Base-by-base conservation (phyloP, 2,797 vertebrate genomes). In the Forpus xanthops region DNA sequence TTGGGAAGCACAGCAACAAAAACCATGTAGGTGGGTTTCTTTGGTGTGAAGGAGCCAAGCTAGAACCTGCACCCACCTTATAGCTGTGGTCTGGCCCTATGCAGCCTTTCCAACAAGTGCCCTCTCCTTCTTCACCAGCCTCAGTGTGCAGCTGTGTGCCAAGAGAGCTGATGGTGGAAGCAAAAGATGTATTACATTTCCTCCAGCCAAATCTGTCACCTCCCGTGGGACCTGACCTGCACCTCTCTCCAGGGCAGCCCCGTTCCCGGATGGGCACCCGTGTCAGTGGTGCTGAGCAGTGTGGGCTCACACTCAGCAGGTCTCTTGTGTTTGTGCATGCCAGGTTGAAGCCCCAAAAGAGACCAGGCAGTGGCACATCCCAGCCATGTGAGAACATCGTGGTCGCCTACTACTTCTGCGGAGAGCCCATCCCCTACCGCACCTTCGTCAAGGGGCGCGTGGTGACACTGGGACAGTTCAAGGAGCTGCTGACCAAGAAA, bases 401-500 rank as follows among this genome's bases (percentile, higher is more conserved):
- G 0, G 99, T 99, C 70, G 99, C 99, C 0, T 99, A 99, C 90
- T 99, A 99, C 97, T 99, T 99, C 98, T 99, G 99, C 0, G 99
- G 99, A 49, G 99, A 99, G 94, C 99, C 99, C 17, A 99, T 99
- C 84, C 99, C 99, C 3, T 99, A 99, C 98, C 98, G 99, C 92
- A 99, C 99, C 7, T 98, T 99, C 1, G 98, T 99, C 96, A 98
- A 98, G 93, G 99, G 99, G 31, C 98, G 98, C 1, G 98, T 99
- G 2, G 98, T 99, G 92, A 99, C 99, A 0, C 98, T 99, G 95
- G 99, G 99, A 89, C 99, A 99, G 97, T 99, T 99, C 97, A 99
- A 99, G 97, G 99, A 99, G 97, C 98, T 99, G 96, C 98, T 99
- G 45, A 99, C 99, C 84, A 99, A 99, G 98, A 99, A 99, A 98